Conservation (phyloP, 2,113 vertebrate species). For the Cyanoderma ruficeps region DNA sequence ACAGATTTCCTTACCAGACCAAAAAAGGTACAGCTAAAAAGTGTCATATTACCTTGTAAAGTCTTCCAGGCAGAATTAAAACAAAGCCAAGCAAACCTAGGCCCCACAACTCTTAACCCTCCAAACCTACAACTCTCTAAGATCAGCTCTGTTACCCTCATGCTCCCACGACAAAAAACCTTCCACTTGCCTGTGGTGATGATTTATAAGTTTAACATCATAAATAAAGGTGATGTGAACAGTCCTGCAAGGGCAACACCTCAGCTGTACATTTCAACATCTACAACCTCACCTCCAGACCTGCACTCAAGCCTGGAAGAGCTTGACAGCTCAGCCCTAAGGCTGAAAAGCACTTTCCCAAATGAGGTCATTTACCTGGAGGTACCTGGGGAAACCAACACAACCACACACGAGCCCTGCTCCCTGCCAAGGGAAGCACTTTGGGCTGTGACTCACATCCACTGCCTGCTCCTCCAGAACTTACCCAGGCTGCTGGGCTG, state of each 20-base stretch:
- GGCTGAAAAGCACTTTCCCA: not conserved
- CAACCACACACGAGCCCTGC: accelerated
- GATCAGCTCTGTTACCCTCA: not conserved
- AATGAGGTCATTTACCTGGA: not conserved
- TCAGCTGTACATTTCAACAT: not conserved
- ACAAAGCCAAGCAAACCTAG: not conserved
- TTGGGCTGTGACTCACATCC: not conserved
- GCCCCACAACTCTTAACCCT: not conserved
- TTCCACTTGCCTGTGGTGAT: not conserved
- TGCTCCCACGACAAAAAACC: accelerated
- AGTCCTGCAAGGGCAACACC: not conserved
- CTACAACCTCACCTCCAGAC: not conserved
- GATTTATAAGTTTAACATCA: not conserved
- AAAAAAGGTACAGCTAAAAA: not conserved
- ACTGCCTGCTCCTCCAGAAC: not conserved
- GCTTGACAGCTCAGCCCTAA: not conserved
- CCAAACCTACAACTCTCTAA: not conserved
- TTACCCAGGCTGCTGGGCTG: not conserved
- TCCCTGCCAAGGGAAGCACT: not conserved
- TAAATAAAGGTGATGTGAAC: not conserved
- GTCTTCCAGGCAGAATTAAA: not conserved
- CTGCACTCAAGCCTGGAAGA: not conserved
- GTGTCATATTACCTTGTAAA: not conserved
- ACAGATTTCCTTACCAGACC: not conserved
- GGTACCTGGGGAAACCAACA: not conserved